Evolutionary conservation across 2,888 invertebrate genomes (phyloP).

Genomic region (Cinara cedri): DNA sequence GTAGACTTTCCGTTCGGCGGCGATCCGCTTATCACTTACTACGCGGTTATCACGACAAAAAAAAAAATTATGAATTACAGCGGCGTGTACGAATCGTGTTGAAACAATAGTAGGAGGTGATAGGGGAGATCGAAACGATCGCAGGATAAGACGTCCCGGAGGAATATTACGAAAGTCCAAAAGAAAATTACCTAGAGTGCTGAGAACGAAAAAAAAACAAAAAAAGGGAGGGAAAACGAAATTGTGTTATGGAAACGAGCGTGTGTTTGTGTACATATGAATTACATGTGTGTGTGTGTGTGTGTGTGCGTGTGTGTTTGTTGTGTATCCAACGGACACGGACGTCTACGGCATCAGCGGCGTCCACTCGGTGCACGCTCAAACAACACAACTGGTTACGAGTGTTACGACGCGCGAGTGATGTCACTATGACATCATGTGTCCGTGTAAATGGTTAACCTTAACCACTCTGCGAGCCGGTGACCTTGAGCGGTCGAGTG

Average conservation of each 20-base stretch:
- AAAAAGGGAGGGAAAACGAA: neutral
- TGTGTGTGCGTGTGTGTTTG: neutral
- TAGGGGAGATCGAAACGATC: too few species aligned
- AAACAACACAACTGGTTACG: slow-evolving; percentile 54
- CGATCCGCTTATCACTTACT: slow-evolving; percentile 4
- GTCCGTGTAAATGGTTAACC: slow-evolving; percentile 52
- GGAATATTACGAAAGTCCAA: neutral
- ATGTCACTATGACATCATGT: slow-evolving; percentile 57
- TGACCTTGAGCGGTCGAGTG: slow-evolving; percentile 54
- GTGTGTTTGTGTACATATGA: neutral
- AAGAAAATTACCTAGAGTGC: neutral
- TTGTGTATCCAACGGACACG: slow-evolving; percentile 18
- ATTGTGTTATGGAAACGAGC: neutral
- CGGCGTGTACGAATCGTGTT: neutral
- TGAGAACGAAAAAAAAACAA: neutral
- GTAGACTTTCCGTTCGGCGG: neutral
- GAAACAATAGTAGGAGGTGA: neutral
- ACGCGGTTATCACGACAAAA: neutral
- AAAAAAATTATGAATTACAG: neutral
- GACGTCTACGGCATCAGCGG: slow-evolving; percentile 5
- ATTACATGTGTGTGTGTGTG: neutral
- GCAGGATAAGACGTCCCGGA: too few species aligned
- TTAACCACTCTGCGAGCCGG: slow-evolving; percentile 44
- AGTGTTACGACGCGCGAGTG: slow-evolving; percentile 21
- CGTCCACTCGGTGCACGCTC: slow-evolving; percentile 25